Evolutionary conservation across 2,113 vertebrate species (phyloP).

Genomic region (Elachura formosa): DNA sequence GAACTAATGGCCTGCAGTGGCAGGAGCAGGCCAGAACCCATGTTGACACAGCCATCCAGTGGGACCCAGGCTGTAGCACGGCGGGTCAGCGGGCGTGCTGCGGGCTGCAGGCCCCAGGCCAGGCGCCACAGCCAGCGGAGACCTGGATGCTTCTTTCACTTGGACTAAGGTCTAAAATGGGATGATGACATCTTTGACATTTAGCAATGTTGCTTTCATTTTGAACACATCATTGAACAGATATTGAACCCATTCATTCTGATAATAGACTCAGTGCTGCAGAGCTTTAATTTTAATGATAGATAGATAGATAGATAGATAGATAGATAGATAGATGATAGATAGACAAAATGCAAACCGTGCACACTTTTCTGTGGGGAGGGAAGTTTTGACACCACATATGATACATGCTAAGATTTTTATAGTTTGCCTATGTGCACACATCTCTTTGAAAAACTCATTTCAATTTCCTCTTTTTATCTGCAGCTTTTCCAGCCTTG

Average conservation of each 20-base stretch:
- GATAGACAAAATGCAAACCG: slow-evolving; percentile 23
- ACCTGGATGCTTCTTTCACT: too few relatives aligned
- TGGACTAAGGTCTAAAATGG: too few relatives aligned
- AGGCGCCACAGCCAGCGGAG: too few relatives aligned
- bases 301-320: slow-evolving; percentile 65
- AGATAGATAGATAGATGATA: too few relatives aligned
- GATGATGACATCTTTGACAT: slow-evolving; percentile 81
- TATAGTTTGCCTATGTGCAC: neutral
- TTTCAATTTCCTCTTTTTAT: slow-evolving; percentile 38
- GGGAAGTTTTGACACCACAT: neutral
- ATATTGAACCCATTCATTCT: slow-evolving; percentile 90
- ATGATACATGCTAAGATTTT: neutral
- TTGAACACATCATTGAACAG: slow-evolving; percentile 87
- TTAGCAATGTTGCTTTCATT: slow-evolving; percentile 87
- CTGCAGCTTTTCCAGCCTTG: slow-evolving; percentile 52
- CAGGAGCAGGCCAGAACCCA: neutral
- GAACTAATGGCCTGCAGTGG: neutral
- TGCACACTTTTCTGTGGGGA: neutral
- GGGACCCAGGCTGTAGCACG: neutral
- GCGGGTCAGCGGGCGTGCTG: neutral
- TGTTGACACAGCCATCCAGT: neutral
- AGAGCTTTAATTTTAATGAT: slow-evolving; percentile 63
- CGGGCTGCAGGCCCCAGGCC: too few relatives aligned
- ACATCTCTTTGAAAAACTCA: slow-evolving; percentile 36
- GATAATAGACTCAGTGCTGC: slow-evolving; percentile 77